These are phyloP conservation scores for Bembecia ichneumoniformis DNA, from an alignment of 2,888 invertebrate species.

Conservation along the genomic window DNA sequence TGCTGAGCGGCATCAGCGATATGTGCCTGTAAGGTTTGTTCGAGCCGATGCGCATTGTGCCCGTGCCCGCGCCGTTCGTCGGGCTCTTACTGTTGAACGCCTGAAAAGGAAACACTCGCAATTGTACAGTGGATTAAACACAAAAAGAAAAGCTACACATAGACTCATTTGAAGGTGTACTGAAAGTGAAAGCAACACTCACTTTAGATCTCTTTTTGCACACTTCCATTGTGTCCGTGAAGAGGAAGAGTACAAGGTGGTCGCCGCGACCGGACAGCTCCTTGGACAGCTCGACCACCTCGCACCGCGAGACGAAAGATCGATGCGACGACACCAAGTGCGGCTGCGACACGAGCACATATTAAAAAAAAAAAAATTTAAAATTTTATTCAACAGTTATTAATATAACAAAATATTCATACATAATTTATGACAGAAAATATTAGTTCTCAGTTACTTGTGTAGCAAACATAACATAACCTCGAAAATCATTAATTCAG, in stretches of 20 bases:
- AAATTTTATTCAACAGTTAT: not conserved
- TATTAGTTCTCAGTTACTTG: too few relatives aligned
- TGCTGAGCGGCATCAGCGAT: constrained; percentile 88
- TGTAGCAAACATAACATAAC: too few relatives aligned
- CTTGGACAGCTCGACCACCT: constrained; percentile 89
- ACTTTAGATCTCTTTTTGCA: constrained; percentile 87
- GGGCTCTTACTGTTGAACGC: constrained; percentile 70
- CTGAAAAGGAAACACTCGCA: constrained; percentile 30
- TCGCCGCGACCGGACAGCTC: constrained; percentile 89
- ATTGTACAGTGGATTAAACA: too few relatives aligned
- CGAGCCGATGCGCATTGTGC: constrained; percentile 73
- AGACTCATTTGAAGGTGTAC: too few relatives aligned
- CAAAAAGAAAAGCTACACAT: too few relatives aligned
- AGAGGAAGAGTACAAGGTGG: constrained; percentile 90
- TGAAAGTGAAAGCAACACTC: constrained; percentile 10
- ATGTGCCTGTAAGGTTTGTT: constrained; percentile 93
- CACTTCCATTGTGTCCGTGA: constrained; percentile 95
- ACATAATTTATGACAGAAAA: too few relatives aligned
- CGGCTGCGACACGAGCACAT: constrained; percentile 70
- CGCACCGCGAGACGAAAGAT: constrained; percentile 88
- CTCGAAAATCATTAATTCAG: too few relatives aligned
- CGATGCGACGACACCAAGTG: constrained; percentile 94
- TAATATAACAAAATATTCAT: not conserved
- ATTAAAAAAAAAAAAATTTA: too few relatives aligned
- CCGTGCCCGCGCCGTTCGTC: constrained; percentile 74